phyloP scores from a whole-genome alignment of 2,797 vertebrate genomes.

The Xiphorhynchus erythropygius region DNA sequence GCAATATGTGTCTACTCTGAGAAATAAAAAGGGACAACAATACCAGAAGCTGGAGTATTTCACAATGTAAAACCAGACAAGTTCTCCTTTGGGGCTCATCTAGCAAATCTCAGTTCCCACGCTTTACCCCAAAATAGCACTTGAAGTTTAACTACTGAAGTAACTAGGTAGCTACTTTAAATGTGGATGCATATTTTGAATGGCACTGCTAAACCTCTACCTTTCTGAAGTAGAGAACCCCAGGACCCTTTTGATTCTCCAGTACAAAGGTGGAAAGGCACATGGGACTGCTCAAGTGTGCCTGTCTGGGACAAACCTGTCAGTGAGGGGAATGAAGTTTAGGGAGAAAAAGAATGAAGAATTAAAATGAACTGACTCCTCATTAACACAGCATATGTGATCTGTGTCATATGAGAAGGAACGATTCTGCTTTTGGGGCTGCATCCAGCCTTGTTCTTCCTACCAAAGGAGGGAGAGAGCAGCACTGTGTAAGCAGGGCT shows the following conservation, averaged over 20 bases:
- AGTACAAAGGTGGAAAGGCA: not conserved
- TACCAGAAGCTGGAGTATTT: conserved; percentile 52
- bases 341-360: not conserved
- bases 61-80: conserved; percentile 29
- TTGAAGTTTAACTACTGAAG: conserved; percentile 1
- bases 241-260: not conserved
- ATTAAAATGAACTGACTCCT: not conserved
- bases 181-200: not conserved
- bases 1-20: conserved; percentile 44
- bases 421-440: not conserved
- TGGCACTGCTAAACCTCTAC: not conserved
- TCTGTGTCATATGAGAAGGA: not conserved
- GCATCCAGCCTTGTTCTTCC: not conserved
- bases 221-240: not conserved
- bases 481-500: not conserved
- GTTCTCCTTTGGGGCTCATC: conserved; percentile 39
- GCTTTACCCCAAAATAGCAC: not conserved
- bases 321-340: not conserved
- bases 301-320: not conserved
- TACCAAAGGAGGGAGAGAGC: conserved; percentile 23
- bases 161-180: not conserved
- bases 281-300: not conserved
- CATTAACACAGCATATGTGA: not conserved
- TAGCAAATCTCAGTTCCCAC: conserved; percentile 34
- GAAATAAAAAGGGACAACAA: conserved; percentile 48